Base-by-base conservation (phyloP, 2,888 invertebrate species). In the Brenthis ino region DNA sequence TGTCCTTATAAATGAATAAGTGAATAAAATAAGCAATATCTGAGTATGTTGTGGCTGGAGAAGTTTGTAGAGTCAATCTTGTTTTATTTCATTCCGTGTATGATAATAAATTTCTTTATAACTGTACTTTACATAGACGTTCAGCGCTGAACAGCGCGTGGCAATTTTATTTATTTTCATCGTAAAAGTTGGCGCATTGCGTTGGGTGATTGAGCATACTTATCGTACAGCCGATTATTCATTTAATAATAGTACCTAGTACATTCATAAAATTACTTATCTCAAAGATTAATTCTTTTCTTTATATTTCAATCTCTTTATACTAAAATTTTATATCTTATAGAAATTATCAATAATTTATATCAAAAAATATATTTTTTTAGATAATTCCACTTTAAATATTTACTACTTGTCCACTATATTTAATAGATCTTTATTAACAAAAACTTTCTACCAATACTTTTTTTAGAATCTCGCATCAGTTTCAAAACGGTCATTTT, bases 131-230 rank as follows among this genome's bases (percentile, higher is more conserved):
- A 71, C 67, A 67, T 72, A 67, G 63, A 68, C 55, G 71, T 71
- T 69, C 43, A 50, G 63, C 60, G 61, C 50, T 28, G 65, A 70
- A 65, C 65, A 64, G 65, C 61, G 68, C 63, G 57, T 66, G 63
- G 65, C 61, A 57, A 81, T 82, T 85, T 86, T 84, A 84, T 86
- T 87, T 73, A 60, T 64, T 67, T 70, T 51, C 51, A 60, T 70
- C 51, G 28, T 51, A 67, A 48, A 68, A 63, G 67, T 55, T 54
- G 24, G 67, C 61, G 55, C 61, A 33, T 61, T 61, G 60, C 55
- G 60, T 61, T 50, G 55, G 55, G 24, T 61, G 50, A 56, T 67
- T 50, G 50, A 50, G 47, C 55, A 48, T 64, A 64, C 55, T 67
- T 67, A 67, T 50, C 50, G 55, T 37, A 20, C 11, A 55, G 37